Base-by-base conservation (phyloP, 1,140 invertebrate genomes). In the Drosophila grimshawi region DNA sequence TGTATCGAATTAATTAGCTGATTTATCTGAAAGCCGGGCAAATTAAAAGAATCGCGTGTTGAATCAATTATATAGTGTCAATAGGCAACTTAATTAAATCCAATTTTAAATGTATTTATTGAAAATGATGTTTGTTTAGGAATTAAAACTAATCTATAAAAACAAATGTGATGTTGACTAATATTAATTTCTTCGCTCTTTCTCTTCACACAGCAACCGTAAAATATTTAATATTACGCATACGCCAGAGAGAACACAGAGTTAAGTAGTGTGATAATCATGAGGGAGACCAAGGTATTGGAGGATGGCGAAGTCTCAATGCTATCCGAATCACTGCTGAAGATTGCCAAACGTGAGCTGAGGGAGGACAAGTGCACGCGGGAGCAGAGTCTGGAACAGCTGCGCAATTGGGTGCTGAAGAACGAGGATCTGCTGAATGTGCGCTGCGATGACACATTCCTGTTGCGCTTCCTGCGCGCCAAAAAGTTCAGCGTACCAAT, bases 401-500 rank as follows among this genome's bases (percentile, higher is more conserved):
- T 96, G 74, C 93, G 94, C 51, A 94, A 95, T 4, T 96, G 95
- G 95, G 94, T 96, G 67, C 81, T 92, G n/a, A 94, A 96, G 85
- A 96, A 96, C 80, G 86, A 92, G 30, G 95, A 96, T 81, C 93
- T 96, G 51, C 93, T 93, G 77, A 94, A 96, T 89, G 94, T 96
- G 19, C 93, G 95, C 69, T 93, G 93, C 95, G 96, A 97, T 92
- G 94, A 95, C 48, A 94, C 93, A 61, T 97, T 97, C 91, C 93
- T 97, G 64, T 92, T 97, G 41, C 93, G 96, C 43, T 97, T 97
- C 83, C 93, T 97, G 52, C 93, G 96, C 2, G 94, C 95, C 46
- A 96, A 96, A 86, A 97, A 97, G 91, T 97, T 95, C 93, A 96
- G 95, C 78, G 94, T 97, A 11, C 95, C 95, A 2, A 95, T 97